Evolutionary conservation across 1,140 invertebrate species (phyloP), one percentile per base, ranked within the genome.

Genomic region (Drosophila carrolli): DNA sequence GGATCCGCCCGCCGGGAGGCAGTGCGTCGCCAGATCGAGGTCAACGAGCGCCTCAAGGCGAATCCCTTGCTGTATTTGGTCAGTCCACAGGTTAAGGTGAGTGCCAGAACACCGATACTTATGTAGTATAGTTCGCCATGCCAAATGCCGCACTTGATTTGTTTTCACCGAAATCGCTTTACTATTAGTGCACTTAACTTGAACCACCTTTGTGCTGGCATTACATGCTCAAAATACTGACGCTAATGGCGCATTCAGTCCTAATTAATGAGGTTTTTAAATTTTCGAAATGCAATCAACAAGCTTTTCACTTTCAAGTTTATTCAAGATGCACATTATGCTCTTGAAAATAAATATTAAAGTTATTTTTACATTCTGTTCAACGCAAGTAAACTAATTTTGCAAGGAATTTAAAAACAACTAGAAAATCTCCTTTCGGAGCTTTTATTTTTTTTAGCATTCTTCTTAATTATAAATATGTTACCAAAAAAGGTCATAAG

Each of bases 1-100:
- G 98, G 98, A 78, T 98, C 97, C 58, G 96, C 97, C 70, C 95
- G 98, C 59, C 95, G 99, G 66, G 98, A 99, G 93, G 98, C 99
- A 93, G 94, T 99, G 53, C 95, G 98, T 79, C 94, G 97, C 71
- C 96, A 98, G 93, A 95, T 96, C 82, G 98, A 99, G 93, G 96
- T 98, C 92, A 96, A 96, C 59, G 98, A 99, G 93, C 95, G 97
- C 93, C 95, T 98, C 61, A 94, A 97, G 91, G 97, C 97, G 79
- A 99, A 99, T 94, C 98, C 98, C 81, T 94, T 99, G 71, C 95
- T 99, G 58, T 98, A 98, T 93, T 94, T 99, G 92, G 96, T 97
- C 95, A 98, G 97, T 96, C 98, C 98, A 82, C 96, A 97, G 94
- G 96, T 99, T 80, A 98, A 98, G 97, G 98, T 99, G 94, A 94